These are phyloP conservation scores for Monodelphis domestica DNA, from an alignment of 2,797 vertebrate genomes.

Conservation along the genomic window DNA sequence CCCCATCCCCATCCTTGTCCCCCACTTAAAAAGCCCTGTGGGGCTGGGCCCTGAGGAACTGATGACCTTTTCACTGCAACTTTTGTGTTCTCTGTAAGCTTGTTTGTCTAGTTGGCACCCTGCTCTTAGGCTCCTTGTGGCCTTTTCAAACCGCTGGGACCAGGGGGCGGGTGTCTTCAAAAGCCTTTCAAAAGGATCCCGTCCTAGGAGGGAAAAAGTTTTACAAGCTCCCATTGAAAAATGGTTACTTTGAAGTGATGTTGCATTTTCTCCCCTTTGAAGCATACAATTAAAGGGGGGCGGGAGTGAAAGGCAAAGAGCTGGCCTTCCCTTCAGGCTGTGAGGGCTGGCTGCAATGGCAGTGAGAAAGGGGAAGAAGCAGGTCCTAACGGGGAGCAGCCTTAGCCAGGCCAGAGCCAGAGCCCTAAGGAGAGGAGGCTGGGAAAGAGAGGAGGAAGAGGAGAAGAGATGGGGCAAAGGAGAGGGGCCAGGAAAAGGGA, in stretches of 20 bases:
- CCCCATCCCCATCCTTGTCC: no score
- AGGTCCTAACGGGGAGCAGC: background rate
- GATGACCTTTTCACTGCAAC: background rate
- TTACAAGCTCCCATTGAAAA: constrained; percentile 82
- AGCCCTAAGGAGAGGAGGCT: background rate
- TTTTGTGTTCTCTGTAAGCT: background rate
- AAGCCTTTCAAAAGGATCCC: constrained; percentile 77
- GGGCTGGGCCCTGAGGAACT: background rate
- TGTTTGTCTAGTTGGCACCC: constrained; percentile 5
- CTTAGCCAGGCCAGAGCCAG: background rate
- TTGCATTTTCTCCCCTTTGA: constrained; percentile 81
- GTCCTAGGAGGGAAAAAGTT: constrained; percentile 73
- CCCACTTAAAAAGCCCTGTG: background rate
- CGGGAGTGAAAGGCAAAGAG: constrained; percentile 69
- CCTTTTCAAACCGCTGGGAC: background rate
- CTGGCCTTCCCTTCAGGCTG: background rate
- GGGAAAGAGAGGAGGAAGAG: background rate
- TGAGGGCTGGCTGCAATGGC: background rate
- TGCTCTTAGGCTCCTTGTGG: constrained; percentile 34
- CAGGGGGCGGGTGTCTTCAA: constrained; percentile 74
- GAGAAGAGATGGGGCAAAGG: background rate
- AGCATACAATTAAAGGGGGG: constrained; percentile 77
- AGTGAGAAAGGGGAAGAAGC: background rate
- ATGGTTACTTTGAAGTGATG: constrained; percentile 83
- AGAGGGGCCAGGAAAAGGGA: no score